Evolutionary conservation across 2,797 vertebrate genomes (phyloP), one percentile per base, ranked within the genome.

Genomic region (Pantherophis vulpinus): DNA sequence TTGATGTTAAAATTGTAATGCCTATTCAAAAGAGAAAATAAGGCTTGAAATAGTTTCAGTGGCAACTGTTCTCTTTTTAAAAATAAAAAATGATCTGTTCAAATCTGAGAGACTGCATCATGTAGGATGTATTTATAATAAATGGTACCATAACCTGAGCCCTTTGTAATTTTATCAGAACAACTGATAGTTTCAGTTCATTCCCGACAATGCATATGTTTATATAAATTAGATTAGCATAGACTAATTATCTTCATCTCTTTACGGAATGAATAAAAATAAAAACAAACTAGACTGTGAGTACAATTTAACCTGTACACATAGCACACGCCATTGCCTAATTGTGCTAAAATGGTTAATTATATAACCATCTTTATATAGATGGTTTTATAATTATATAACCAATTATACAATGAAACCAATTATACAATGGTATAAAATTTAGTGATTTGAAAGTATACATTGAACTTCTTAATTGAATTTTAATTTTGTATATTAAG

Each of bases 381-480:
- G 47, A 51, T 51, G 47, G 47, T 51, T 51, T 51, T 51, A 51
- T 51, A 51, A 51, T 51, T 51, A 51, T 51, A 51, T 7, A 51
- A 51, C 6, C 47, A 51, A 51, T 51, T 51, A 51, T 51, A 51
- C 6, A 51, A 51, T 51, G 6, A 7, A 51, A 51, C 47, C 47
- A 51, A 51, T 7, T 51, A 91, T 11, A 0, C 1, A n/a, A n/a
- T 37, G 3, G 5, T 13, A 9, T 1, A 83, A 86, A 60, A 79
- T 90, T 58, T 55, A 89, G 54, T 32, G 20, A 0, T n/a, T 74
- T 5, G 3, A 12, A 87, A 11, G 51, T 87, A 51, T 59, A 88
- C 37, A 54, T 2, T n/a, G 0, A 0, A n/a, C 91, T 42, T 29
- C 90, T 18, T 89, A 86, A 10, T 0, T 1, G 70, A 6, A 2